Evolutionary conservation across 1,140 invertebrate genomes (phyloP).

Genomic region (Cephus cinctus): DNA sequence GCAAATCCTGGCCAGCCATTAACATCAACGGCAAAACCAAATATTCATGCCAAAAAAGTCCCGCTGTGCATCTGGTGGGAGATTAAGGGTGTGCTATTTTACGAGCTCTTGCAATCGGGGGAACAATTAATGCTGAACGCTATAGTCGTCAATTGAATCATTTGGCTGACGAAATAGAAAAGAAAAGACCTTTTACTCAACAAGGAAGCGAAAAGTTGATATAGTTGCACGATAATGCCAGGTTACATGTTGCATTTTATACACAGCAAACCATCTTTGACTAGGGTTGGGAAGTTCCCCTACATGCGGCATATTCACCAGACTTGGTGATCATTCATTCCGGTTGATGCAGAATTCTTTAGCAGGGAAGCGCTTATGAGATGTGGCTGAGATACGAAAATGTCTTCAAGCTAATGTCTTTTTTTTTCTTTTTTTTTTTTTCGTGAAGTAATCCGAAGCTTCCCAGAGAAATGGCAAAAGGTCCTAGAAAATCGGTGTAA

Average conservation of each 20-base stretch:
- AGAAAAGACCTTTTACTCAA: not conserved
- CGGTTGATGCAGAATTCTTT: no score
- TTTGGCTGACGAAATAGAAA: not conserved
- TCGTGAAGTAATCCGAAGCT: no score
- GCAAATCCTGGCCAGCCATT: slow-evolving; percentile 11
- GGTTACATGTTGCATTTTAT: not conserved
- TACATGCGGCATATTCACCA: not conserved
- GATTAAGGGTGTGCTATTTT: slow-evolving; percentile 30
- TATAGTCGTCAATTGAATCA: not conserved
- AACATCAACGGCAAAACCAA: slow-evolving; percentile 20
- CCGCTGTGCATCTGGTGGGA: slow-evolving; percentile 36
- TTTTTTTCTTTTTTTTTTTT: no score
- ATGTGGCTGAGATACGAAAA: no score
- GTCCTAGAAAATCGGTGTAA: no score
- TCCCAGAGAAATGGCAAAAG: no score
- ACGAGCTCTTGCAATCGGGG: slow-evolving; percentile 29
- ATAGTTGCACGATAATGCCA: not conserved
- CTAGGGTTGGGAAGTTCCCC: not conserved
- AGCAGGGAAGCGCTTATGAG: no score
- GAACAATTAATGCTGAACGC: not conserved
- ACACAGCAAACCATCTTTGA: not conserved
- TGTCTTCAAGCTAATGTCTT: no score
- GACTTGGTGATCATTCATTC: no score
- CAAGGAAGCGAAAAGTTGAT: not conserved
- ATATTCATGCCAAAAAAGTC: slow-evolving; percentile 14